Percentiles rank a stretch among this genome's conserved stretches.
Conservation (phyloP, 2,888 invertebrate genomes). For the Atethmia centrago region DNA sequence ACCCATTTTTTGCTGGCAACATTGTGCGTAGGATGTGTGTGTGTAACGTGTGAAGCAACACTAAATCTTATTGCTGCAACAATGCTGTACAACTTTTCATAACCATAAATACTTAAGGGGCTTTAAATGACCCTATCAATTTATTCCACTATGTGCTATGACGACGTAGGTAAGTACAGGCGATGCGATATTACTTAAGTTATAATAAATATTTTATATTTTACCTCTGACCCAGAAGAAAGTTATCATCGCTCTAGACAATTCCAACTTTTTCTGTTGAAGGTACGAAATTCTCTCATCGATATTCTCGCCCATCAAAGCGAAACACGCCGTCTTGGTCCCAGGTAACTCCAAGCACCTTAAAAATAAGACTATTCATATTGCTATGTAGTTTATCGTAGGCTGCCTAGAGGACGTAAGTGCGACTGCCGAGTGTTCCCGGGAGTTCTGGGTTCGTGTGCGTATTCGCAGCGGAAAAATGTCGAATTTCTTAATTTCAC, state of each 20-base stretch:
- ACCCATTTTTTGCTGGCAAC: background rate
- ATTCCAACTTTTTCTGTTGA: constrained; percentile 67
- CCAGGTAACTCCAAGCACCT: constrained; percentile 72
- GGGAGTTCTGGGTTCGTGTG: background rate
- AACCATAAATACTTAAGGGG: no score
- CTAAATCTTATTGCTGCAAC: background rate
- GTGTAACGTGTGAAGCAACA: background rate
- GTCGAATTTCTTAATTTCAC: no score
- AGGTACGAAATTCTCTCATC: constrained; percentile 64
- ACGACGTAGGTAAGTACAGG: background rate
- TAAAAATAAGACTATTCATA: constrained; percentile 2
- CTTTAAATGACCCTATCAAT: background rate
- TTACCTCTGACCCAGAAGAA: constrained; percentile 80
- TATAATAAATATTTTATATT: background rate
- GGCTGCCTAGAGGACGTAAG: background rate
- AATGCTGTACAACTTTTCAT: background rate
- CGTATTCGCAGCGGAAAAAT: no score
- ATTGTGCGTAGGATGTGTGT: background rate
- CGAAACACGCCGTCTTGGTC: constrained; percentile 69
- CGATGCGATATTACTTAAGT: no score
- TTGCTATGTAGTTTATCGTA: background rate
- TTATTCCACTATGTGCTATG: no score
- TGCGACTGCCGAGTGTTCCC: background rate
- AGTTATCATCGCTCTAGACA: constrained; percentile 75
- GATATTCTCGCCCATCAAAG: constrained; percentile 67